These are phyloP conservation scores for Neodiprion lecontei DNA, from an alignment of 1,140 invertebrate species.

Conservation along the genomic window DNA sequence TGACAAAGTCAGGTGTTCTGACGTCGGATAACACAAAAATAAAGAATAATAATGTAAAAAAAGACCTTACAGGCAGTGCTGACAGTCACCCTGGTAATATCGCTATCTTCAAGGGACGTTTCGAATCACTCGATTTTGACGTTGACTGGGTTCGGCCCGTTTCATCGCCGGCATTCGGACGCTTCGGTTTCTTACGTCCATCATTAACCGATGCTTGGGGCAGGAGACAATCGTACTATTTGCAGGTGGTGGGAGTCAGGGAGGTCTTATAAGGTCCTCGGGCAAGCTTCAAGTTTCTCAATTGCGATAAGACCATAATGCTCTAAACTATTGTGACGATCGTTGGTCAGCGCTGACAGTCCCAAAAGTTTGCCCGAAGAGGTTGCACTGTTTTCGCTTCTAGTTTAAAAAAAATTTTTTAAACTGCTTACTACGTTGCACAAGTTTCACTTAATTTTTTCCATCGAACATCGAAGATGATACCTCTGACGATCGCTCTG, in stretches of 20 bases:
- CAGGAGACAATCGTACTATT: conserved; percentile 10
- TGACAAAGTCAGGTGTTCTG: no score
- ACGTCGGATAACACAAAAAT: no score
- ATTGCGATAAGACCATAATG: conserved; percentile 36
- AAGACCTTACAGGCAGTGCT: no score
- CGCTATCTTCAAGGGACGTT: no score
- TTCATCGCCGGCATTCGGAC: not conserved
- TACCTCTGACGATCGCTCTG: not conserved
- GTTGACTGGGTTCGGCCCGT: no score
- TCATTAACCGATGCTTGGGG: not conserved
- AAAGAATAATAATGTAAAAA: no score
- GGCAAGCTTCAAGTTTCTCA: conserved; percentile 34
- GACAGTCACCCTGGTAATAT: no score
- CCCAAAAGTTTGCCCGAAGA: not conserved
- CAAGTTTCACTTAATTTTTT: no score
- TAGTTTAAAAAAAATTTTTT: not conserved
- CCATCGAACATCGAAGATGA: not conserved
- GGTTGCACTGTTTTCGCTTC: not conserved
- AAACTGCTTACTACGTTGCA: no score
- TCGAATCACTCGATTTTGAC: no score
- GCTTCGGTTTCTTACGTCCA: not conserved
- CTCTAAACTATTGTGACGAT: conserved; percentile 29
- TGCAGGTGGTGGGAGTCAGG: conserved; percentile 17
- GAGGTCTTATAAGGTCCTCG: conserved; percentile 43
- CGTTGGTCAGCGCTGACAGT: not conserved